phyloP scores from a whole-genome alignment of 2,113 vertebrate genomes.

The Gallinago undulata region DNA sequence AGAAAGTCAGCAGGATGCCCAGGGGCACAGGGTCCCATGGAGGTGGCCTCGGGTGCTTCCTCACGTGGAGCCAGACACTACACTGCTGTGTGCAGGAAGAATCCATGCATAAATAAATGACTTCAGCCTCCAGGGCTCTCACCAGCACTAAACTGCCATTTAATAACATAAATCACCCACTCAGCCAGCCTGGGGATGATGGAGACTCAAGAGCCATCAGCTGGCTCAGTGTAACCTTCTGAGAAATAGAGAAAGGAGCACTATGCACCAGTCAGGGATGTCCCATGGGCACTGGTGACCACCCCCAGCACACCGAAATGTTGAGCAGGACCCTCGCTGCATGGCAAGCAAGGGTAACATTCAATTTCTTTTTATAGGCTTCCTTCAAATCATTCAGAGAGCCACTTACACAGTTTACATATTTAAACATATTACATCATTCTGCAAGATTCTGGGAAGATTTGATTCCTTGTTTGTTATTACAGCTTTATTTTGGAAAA shows the following conservation, averaged over 20 bases:
- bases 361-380: not conserved
- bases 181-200: not conserved
- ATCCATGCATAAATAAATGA: not conserved
- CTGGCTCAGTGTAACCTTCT: not conserved
- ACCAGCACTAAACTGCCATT: not conserved
- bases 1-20: not conserved
- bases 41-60: not conserved
- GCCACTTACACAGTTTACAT: slow-evolving; percentile 26
- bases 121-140: not conserved
- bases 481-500: not conserved
- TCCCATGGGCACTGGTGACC: not conserved
- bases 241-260: not conserved
- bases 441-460: not conserved
- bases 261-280: accelerated
- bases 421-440: slow-evolving; percentile 44
- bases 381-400: not conserved
- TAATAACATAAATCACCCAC: not conserved
- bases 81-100: accelerated
- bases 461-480: not conserved
- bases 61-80: accelerated
- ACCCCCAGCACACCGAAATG: accelerated
- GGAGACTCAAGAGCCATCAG: not conserved
- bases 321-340: not conserved
- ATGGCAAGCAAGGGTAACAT: not conserved
- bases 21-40: not conserved